Evolutionary conservation across 2,797 vertebrate species (phyloP).

Genomic region (Xiphorhynchus erythropygius): DNA sequence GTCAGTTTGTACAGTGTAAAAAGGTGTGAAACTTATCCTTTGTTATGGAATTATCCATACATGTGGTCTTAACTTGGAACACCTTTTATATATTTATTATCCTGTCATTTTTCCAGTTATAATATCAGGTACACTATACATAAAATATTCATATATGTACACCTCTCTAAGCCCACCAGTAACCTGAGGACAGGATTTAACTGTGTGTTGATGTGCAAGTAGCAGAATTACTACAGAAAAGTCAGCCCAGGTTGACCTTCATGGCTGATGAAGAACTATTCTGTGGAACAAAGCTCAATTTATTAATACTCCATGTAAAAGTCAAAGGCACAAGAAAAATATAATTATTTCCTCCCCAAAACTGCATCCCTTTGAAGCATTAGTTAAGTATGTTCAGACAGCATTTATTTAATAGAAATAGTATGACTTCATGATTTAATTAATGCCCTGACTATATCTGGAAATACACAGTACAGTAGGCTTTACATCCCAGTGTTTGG

Average conservation of each 20-base stretch:
- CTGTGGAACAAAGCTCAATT: not conserved
- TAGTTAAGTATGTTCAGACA: not conserved
- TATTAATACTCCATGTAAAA: not conserved
- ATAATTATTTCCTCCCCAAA: not conserved
- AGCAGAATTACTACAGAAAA: not conserved
- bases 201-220: not conserved
- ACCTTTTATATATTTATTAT: not conserved
- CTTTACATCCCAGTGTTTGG: not conserved
- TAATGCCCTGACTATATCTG: not conserved
- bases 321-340: not conserved
- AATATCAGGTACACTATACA: not conserved
- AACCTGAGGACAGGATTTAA: not conserved
- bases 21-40: not conserved
- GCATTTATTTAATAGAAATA: not conserved
- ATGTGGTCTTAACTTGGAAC: accelerated
- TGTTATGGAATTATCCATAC: not conserved
- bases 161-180: not conserved
- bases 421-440: not conserved
- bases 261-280: not conserved
- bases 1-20: not conserved
- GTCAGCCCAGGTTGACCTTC: not conserved
- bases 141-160: accelerated
- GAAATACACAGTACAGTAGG: not conserved
- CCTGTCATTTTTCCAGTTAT: not conserved
- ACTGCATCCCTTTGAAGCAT: not conserved